Conservation (phyloP, 2,113 vertebrate species). For the Progne subis region DNA sequence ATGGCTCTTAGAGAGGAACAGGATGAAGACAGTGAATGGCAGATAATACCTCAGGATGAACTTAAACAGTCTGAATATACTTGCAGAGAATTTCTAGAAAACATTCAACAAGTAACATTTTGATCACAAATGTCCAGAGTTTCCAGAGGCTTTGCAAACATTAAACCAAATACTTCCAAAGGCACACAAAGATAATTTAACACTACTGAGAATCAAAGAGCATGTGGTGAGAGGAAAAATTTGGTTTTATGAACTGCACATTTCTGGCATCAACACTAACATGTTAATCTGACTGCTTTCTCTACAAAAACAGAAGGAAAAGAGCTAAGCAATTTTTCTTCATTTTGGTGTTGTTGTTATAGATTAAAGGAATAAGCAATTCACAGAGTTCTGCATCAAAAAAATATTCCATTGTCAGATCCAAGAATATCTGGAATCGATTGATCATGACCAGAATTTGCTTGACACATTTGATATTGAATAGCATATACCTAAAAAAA, state of each 20-base stretch:
- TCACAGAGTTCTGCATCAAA: neutral
- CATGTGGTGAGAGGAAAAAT: neutral
- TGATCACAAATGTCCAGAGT: neutral
- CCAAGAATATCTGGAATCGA: neutral
- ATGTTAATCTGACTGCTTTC: neutral
- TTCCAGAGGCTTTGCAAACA: neutral
- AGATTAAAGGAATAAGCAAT: neutral
- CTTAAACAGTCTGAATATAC: neutral
- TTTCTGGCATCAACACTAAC: neutral
- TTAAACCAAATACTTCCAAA: neutral
- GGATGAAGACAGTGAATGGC: neutral
- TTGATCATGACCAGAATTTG: neutral
- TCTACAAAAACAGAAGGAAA: neutral
- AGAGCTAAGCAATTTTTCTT: neutral
- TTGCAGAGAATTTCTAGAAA: neutral
- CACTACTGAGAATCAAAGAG: neutral
- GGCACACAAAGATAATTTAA: neutral
- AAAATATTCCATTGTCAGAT: neutral
- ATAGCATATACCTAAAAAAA: neutral
- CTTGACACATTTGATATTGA: neutral
- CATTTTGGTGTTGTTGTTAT: neutral
- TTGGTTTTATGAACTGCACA: neutral
- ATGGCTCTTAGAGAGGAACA: neutral
- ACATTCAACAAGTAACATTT: neutral
- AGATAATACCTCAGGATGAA: neutral